Base-by-base conservation (phyloP, 2,113 vertebrate genomes). In the Megaceryle maxima region DNA sequence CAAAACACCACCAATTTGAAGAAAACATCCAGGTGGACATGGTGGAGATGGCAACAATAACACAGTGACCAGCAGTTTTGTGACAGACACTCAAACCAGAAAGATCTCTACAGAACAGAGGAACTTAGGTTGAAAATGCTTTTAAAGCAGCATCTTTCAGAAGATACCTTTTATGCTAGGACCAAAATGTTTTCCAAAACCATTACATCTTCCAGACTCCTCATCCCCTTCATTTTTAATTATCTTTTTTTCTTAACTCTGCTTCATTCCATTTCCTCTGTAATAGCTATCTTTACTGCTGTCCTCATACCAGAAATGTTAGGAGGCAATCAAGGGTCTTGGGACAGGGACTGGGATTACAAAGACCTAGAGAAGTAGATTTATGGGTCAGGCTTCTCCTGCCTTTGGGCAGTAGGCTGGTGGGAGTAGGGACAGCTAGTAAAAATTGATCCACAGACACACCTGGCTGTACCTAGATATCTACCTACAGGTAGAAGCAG, bases 201-300 rank as follows among this genome's bases (percentile, higher is more conserved):
- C 55, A 66, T 95, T 87, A 79, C 19, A 51, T 62, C 62, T 96
- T 87, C 16, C 25, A 66, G 63, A 12, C 31, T 92, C 25, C 53
- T 67, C 67, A 85, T 46, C 16, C 78, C 20, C 55, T 95, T 80
- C 74, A 96, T 96, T 95, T 95, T 96, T 95, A 91, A 96, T 95
- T 87, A 93, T 77, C 15, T 94, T 76, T 90, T 37, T 95, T 79
- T 29, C 66, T 83, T 85, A 79, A 55, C 57, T 76, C 28, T 5
- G 7, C 53, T 68, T 50, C 25, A 6, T 90, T 93, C 80, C 83
- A 92, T 90, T 89, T 84, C 78, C 19, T 4, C 70, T 60, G 4
- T 62, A 91, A 94, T 50, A 62, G 77, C 77, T 57, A 12, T 48
- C 78, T 76, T 78, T 29, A 83, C 19, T 63, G 59, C 78, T 77